Evolutionary conservation across 2,113 vertebrate genomes (phyloP).

Genomic region (Aepyceros melampus): DNA sequence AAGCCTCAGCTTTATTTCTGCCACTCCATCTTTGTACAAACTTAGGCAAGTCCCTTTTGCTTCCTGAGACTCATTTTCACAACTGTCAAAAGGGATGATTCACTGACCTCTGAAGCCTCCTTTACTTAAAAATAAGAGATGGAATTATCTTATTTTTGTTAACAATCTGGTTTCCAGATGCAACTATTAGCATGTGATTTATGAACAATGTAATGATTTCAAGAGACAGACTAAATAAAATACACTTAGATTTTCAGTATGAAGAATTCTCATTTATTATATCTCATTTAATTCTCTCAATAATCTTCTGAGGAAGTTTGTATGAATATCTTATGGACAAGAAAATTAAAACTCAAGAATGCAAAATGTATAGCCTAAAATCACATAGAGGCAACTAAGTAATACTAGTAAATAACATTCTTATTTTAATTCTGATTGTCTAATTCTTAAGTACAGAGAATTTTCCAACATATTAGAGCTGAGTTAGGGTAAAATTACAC

Average conservation of each 20-base stretch:
- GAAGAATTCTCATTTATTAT: neutral
- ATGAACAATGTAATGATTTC: neutral
- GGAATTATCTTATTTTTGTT: neutral
- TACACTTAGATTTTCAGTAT: neutral
- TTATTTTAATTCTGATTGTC: neutral
- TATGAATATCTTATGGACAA: neutral
- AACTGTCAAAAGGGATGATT: neutral
- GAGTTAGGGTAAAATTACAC: neutral
- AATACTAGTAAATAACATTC: neutral
- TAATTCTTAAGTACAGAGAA: neutral
- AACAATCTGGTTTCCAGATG: neutral
- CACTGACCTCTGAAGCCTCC: neutral
- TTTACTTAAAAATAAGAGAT: neutral
- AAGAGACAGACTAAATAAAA: neutral
- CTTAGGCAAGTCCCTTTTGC: neutral
- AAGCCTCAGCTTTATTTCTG: neutral
- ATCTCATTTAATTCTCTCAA: neutral
- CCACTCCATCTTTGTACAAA: neutral
- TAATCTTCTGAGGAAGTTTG: neutral
- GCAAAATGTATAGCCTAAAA: neutral
- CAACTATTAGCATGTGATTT: neutral
- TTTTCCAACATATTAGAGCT: neutral
- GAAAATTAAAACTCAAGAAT: neutral
- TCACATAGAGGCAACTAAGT: neutral
- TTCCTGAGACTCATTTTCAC: neutral